Percentiles rank a stretch among this genome's conserved stretches.
Evolutionary conservation across 2,113 vertebrate species (phyloP).

Genomic region (Pterocles orientalis): DNA sequence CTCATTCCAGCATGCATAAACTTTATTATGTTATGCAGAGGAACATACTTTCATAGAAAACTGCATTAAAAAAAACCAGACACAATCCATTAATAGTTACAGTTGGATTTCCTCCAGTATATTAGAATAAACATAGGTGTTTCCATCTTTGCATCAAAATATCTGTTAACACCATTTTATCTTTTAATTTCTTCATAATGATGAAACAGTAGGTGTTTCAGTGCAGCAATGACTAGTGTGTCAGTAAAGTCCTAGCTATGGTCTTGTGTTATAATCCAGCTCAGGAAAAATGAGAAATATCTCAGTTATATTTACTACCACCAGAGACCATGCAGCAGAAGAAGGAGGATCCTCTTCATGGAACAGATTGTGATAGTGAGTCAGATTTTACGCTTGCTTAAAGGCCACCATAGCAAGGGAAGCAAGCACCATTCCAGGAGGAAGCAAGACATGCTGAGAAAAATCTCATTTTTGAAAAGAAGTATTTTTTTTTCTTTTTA

Average conservation of each 20-base stretch:
- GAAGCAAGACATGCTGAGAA: not conserved
- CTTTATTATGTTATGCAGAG: not conserved
- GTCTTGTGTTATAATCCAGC: not conserved
- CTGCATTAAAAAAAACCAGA: not conserved
- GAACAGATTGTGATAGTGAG: not conserved
- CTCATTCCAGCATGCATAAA: not conserved
- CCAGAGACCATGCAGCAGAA: not conserved
- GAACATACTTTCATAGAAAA: not conserved
- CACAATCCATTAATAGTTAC: not conserved
- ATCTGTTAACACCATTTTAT: not conserved
- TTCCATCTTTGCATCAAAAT: not conserved
- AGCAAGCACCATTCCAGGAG: not conserved
- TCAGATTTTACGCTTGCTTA: not conserved
- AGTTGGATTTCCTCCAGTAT: not conserved
- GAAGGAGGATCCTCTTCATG: not conserved
- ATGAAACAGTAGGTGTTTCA: not conserved
- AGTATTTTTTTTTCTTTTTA: not conserved
- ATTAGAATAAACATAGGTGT: not conserved
- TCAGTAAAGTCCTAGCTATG: not conserved
- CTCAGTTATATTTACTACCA: not conserved
- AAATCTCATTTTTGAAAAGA: too few relatives aligned
- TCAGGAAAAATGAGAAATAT: not conserved
- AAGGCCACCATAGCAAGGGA: not conserved
- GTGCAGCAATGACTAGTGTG: not conserved
- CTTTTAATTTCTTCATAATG: not conserved